Evolutionary conservation across 1,140 invertebrate species (phyloP).

Genomic region (Samia ricini): DNA sequence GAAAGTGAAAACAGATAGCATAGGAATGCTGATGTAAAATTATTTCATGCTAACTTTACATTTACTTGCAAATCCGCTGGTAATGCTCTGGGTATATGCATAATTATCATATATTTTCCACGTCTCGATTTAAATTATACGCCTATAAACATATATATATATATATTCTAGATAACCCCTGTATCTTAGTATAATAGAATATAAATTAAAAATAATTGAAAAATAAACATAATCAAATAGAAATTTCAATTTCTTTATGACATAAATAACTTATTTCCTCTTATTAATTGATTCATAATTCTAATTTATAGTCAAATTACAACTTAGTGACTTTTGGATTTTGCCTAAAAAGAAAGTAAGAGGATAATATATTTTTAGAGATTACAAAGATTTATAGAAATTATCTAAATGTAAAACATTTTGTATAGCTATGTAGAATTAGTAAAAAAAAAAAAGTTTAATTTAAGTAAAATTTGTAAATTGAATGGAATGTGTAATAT

Average conservation of each 20-base stretch:
- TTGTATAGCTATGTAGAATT: too few relatives aligned
- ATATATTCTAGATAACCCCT: too few relatives aligned
- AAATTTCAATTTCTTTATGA: neutral
- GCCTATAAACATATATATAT: neutral
- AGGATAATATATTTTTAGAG: neutral
- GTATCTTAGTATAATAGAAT: neutral
- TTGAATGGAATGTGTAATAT: too few relatives aligned
- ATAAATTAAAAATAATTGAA: neutral
- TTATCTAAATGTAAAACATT: too few relatives aligned
- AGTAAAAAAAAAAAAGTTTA: too few relatives aligned
- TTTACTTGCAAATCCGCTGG: slow-evolving; percentile 22
- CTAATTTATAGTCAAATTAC: neutral
- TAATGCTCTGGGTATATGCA: neutral
- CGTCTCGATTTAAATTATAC: neutral
- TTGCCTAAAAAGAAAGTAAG: too few relatives aligned
- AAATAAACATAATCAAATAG: neutral
- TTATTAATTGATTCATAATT: neutral
- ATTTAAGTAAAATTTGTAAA: too few relatives aligned
- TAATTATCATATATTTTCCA: neutral
- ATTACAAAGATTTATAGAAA: too few relatives aligned
- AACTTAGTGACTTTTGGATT: neutral
- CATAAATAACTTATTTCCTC: neutral
- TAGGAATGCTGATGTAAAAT: slow-evolving; percentile 9
- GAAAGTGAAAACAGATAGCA: slow-evolving; percentile 20
- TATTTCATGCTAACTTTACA: slow-evolving; percentile 18